phyloP scores from a whole-genome alignment of 2,797 vertebrate species.

The Sebastes vulpes region DNA sequence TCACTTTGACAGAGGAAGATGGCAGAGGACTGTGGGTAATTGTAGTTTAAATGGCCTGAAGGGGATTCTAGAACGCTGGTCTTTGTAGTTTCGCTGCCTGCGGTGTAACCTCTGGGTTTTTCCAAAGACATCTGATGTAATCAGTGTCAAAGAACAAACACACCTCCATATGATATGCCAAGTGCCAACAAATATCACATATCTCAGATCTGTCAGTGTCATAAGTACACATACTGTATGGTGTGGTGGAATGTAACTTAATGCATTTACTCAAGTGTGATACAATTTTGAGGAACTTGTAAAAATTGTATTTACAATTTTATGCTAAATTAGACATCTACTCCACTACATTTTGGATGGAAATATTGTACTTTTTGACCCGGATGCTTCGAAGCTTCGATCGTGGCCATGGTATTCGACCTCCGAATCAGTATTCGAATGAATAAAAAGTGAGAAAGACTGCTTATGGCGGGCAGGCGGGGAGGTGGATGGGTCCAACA shows the following conservation, averaged over 20 bases:
- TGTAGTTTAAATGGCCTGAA: conserved; percentile 68
- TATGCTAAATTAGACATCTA: neutral
- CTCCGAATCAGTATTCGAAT: neutral
- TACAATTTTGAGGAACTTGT: neutral
- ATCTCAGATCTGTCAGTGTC: neutral
- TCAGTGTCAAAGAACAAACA: conserved; percentile 50
- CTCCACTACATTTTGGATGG: neutral
- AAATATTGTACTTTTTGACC: neutral
- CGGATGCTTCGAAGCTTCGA: neutral
- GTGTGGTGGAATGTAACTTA: neutral
- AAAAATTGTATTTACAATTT: neutral
- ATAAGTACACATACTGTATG: neutral
- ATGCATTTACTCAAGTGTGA: neutral
- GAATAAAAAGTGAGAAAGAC: no score
- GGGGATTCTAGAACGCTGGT: conserved; percentile 52
- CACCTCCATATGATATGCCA: neutral
- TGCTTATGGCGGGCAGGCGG: no score
- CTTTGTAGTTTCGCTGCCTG: conserved; percentile 67
- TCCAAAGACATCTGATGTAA: conserved; percentile 51
- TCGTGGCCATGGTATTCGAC: neutral
- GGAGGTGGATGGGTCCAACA: neutral
- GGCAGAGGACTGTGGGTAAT: conserved; percentile 53
- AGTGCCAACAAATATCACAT: neutral
- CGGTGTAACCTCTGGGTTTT: conserved; percentile 58
- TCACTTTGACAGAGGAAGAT: conserved; percentile 50